A percentile compares a stretch with the other conserved stretches of the same genome.
These are phyloP conservation scores for Limenitis arthemis DNA, from an alignment of 2,888 invertebrate species.

Conservation along the genomic window DNA sequence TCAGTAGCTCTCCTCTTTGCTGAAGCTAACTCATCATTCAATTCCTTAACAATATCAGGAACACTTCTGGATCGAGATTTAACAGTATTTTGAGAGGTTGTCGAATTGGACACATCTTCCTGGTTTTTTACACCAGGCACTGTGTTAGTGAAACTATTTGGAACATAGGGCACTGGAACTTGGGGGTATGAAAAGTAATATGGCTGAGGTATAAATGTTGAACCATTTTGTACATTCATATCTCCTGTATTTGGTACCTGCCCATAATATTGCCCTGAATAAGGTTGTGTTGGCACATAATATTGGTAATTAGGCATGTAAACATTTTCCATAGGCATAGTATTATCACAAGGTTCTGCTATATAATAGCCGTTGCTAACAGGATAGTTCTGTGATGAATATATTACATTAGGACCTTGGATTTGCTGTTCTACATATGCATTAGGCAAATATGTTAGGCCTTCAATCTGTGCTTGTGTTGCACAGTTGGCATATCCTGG, in stretches of 20 bases:
- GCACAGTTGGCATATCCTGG: slow-evolving; percentile 43
- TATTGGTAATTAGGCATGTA: slow-evolving; percentile 60
- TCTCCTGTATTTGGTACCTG: slow-evolving; percentile 41
- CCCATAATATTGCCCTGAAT: slow-evolving; percentile 40
- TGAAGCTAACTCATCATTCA: slow-evolving; percentile 75
- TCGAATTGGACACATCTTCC: slow-evolving; percentile 23
- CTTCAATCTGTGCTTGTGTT: slow-evolving; percentile 52
- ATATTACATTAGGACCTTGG: slow-evolving; percentile 47
- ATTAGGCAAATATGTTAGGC: slow-evolving; percentile 51
- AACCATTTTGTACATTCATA: slow-evolving; percentile 37
- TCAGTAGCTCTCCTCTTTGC: slow-evolving; percentile 64
- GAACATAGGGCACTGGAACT: slow-evolving; percentile 38
- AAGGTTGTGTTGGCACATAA: slow-evolving; percentile 46
- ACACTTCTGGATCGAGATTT: slow-evolving; percentile 75
- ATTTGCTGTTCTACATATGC: slow-evolving; percentile 50
- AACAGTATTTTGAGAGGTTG: slow-evolving; percentile 35
- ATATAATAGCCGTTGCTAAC: slow-evolving; percentile 52
- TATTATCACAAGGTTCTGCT: slow-evolving; percentile 39
- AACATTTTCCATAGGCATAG: slow-evolving; percentile 39
- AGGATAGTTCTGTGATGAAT: slow-evolving; percentile 49
- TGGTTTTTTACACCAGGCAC: slow-evolving; percentile 27
- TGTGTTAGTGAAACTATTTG: slow-evolving; percentile 28
- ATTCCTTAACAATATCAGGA: slow-evolving; percentile 81
- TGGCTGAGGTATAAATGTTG: slow-evolving; percentile 51
- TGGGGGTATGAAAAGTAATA: slow-evolving; percentile 56